These are phyloP conservation scores for Unio delphinus DNA, from an alignment of 2,888 invertebrate genomes.

Conservation along the genomic window DNA sequence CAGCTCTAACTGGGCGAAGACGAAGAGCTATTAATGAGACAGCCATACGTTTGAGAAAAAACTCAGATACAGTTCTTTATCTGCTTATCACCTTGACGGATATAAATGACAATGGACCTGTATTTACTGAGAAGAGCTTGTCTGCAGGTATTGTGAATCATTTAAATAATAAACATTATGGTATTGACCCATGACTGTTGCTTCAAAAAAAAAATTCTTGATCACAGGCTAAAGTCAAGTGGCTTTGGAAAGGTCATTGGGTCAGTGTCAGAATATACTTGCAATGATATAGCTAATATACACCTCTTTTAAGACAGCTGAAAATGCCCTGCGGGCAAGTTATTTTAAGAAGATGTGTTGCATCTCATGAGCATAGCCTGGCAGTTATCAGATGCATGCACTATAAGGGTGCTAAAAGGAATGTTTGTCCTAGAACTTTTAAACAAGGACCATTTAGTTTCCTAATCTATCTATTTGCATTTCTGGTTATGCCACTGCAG, in stretches of 20 bases:
- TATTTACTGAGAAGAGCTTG: constrained; percentile 21
- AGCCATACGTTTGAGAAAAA: neutral
- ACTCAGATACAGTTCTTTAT: constrained; percentile 33
- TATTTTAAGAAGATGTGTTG: no score
- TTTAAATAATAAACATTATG: neutral
- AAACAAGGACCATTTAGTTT: no score
- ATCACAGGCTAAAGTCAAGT: neutral
- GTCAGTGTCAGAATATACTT: no score
- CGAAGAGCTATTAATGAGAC: constrained; percentile 24
- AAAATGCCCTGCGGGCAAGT: no score
- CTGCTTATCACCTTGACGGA: constrained; percentile 44
- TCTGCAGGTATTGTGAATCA: constrained; percentile 11
- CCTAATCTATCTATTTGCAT: no score
- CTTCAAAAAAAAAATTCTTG: neutral
- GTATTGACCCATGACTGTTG: neutral
- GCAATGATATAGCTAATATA: no score
- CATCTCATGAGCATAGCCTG: no score
- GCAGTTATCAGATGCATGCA: no score
- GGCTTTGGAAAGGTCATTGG: neutral
- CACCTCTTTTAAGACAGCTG: no score
- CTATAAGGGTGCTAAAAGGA: no score
- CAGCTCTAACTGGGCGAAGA: constrained; percentile 72
- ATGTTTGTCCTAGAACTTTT: no score
- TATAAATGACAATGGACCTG: constrained; percentile 55
- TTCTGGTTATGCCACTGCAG: no score